Evolutionary conservation across 2,113 vertebrate species (phyloP), one percentile per base, ranked within the genome.

Genomic region (Clarias gariepinus): DNA sequence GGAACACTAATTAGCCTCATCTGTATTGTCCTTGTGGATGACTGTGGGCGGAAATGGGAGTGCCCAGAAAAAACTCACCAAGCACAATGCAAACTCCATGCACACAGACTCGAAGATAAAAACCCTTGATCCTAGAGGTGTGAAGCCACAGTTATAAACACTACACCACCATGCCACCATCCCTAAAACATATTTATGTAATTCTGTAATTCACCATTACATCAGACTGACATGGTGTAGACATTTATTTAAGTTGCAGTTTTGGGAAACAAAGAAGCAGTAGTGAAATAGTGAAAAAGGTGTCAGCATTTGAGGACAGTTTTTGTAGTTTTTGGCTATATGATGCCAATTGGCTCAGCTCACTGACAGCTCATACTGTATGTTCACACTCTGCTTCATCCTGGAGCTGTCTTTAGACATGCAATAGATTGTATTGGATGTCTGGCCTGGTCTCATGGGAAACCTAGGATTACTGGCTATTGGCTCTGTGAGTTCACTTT

Each of bases 391-490:
- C 83, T 66, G 41, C 61, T 63, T 68, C 84, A 85, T 85, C 83
- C 84, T 85, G n/a, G 6, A 71, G 11, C 77, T 5, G 15, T 86
- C 66, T 73, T 68, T 73, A 82, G 68, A 74, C 23, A 74, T 28
- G 71, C 85, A 82, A 52, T 73, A 73, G 66, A 81, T 82, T 82
- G 55, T 47, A 81, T 71, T 86, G 33, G 52, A 86, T 86, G 81
- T 71, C 64, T 71, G 61, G 66, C 25, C 33, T 81, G 85, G 85
- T 73, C 85, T 81, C 78, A 71, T 33, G 53, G 85, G 85, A 80
- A 86, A 23, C 28, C 64, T 58, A 30, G 61, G 41, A 80, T n/a
- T 69, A 55, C 63, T 9, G 19, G 85, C 53, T 79, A 68, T 69
- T 64, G 63, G 76, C 85, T 66, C 63, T 58, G 41, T 66, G 33